Base-by-base conservation (phyloP, 2,888 invertebrate genomes). In the Mythimna ferrago region DNA sequence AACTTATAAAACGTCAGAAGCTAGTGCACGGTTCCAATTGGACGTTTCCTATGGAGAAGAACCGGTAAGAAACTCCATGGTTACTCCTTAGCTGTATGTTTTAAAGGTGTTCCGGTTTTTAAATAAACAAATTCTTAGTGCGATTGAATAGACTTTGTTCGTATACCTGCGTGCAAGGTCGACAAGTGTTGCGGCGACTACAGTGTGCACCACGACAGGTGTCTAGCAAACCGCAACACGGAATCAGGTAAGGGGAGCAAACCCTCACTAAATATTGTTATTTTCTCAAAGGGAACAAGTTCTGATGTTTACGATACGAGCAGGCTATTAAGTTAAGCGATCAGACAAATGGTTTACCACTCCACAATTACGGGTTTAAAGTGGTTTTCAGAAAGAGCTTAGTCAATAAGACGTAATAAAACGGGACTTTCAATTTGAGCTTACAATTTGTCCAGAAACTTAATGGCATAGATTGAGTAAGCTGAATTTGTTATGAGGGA, bases 151-250 rank as follows among this genome's bases (percentile, higher is more conserved):
- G 71, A 73, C 71, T 71, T 71, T 48, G 74, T 68, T 71, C 66
- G 63, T 26, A 67, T 72, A 44, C 38, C 61, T 60, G 69, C 53
- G 60, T 66, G 66, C 82, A 88, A 87, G 82, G 80, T 78, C 81
- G 78, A 68, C 81, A 64, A 74, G 75, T 81, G 67, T 71, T 65
- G 68, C 51, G 65, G 64, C 72, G 57, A 66, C 69, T 72, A 63
- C 60, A 60, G 63, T 73, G 67, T 65, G 65, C 41, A 73, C 72
- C 48, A 70, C 61, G 73, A 76, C 80, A 87, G 76, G 82, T 86
- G 80, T 67, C 65, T 64, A 51, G 58, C 67, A 68, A 76, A 75
- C 81, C 77, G 71, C 84, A 79, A 69, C 53, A 66, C 62, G 56
- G 72, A 82, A 76, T 76, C 73, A 74, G 64, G 51, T 83, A 58